Percentiles rank a stretch among this genome's conserved stretches.
Conservation (phyloP, 2,113 vertebrate genomes). For the Spilogale gracilis region DNA sequence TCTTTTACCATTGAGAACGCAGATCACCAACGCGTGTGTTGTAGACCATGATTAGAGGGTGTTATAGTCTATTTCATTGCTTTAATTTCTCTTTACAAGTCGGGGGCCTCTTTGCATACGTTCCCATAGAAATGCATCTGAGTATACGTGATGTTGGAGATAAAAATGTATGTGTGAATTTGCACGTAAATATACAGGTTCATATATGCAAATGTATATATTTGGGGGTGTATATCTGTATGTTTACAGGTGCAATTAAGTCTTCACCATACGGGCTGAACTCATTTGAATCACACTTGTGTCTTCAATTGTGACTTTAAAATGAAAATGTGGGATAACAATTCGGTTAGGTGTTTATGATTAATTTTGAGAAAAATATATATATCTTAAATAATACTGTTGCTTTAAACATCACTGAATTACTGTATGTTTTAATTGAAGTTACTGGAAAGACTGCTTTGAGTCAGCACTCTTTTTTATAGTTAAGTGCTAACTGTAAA, state of each 20-base stretch:
- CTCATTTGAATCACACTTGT: neutral
- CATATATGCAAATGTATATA: neutral
- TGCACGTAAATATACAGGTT: neutral
- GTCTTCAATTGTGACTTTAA: neutral
- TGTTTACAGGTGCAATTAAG: neutral
- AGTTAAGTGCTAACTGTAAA: neutral
- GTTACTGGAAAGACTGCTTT: neutral
- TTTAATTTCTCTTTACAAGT: neutral
- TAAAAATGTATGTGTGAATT: conserved; percentile 12
- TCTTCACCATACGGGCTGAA: neutral
- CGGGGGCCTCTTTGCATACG: neutral
- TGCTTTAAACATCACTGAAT: neutral
- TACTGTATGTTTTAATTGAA: neutral
- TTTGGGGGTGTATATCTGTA: neutral
- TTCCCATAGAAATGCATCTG: conserved; percentile 1
- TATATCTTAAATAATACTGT: neutral
- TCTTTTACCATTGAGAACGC: conserved; percentile 75
- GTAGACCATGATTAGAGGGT: neutral
- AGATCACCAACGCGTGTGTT: neutral
- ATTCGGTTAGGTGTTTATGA: neutral
- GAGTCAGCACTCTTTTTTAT: neutral
- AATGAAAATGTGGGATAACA: neutral
- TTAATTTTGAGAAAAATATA: conserved; percentile 15
- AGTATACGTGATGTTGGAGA: neutral
- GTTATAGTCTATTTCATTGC: neutral